phyloP scores from a whole-genome alignment of 2,888 invertebrate species.

The Xanthia togata region DNA sequence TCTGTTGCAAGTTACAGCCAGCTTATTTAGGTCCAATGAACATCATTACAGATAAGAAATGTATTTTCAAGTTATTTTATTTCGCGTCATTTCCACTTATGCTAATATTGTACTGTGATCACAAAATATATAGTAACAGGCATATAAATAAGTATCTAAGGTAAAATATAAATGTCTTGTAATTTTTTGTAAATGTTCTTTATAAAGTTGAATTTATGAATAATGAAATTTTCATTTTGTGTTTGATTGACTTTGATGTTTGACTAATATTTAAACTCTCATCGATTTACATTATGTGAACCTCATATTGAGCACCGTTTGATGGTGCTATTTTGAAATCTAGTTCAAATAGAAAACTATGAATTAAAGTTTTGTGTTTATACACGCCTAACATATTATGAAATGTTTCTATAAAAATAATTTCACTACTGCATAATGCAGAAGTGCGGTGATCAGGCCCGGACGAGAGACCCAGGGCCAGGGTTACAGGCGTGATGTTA shows the following conservation, averaged over 20 bases:
- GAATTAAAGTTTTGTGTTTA: not conserved
- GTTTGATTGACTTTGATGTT: constrained; percentile 13
- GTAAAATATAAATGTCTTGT: constrained; percentile 65
- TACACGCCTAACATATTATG: not conserved
- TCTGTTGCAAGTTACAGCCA: constrained; percentile 44
- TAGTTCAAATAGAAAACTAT: not conserved
- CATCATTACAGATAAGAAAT: constrained; percentile 23
- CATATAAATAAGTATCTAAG: constrained; percentile 65
- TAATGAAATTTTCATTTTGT: constrained; percentile 57
- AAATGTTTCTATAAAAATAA: not conserved
- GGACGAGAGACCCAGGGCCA: too few species aligned
- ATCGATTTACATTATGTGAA: not conserved
- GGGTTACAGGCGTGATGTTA: too few species aligned
- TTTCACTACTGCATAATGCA: not conserved
- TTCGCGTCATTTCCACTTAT: constrained; percentile 59
- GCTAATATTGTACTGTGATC: constrained; percentile 64
- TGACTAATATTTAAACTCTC: not conserved
- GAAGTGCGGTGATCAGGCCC: not conserved
- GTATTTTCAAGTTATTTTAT: constrained; percentile 23
- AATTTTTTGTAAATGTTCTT: constrained; percentile 68
- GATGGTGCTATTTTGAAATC: not conserved
- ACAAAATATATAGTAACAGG: constrained; percentile 52
- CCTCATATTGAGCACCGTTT: not conserved
- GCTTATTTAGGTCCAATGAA: constrained; percentile 17
- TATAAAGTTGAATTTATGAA: constrained; percentile 66